Base-by-base conservation (phyloP, 2,797 vertebrate genomes). In the Galago senegalensis region DNA sequence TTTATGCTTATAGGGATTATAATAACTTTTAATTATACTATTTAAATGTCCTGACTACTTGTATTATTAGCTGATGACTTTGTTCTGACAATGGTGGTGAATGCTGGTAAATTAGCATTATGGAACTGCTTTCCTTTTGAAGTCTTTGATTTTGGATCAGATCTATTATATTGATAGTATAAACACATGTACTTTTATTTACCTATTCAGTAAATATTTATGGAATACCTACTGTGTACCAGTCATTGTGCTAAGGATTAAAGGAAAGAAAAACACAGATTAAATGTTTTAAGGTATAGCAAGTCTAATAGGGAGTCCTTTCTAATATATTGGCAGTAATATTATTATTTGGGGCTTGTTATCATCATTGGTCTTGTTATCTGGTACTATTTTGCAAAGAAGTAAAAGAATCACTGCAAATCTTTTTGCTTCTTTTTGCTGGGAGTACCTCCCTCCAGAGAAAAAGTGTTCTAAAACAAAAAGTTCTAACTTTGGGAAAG, bases 381-480 rank as follows among this genome's bases (percentile, higher is more conserved):
- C 12, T 29, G 84, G 53, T 70, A 72, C 40, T 92, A 11, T 70
- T 86, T 91, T 95, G 9, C 58, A 85, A 61, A 87, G 46, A 89
- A 86, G 20, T 93, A 34, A 20, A 80, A 86, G 34, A 89, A 34
- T 80, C 75, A 79, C 67, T 93, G 65, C 14, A 92, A 70, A 65
- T 79, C 16, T 67, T 0, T 70, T 95, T 87, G 23, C 37, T 53
- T 43, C 25, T 86, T 88, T 46, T 79, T 43, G 17, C 60, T 37
- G 29, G 49, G 27, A 75, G 12, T 84, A 18, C 12, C 37, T 89
- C 12, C 46, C n/a, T 79, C 13, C 25, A 81, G 89, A 79, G 31
- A 46, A 87, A 73, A 87, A 40, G 73, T 21, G 34, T 56, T 80
- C 77, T 85, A 17, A 58, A 83, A 43, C 14, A 73, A n/a, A 23